Evolutionary conservation across 2,888 invertebrate species (phyloP).

Genomic region (Clitarchus hookeri): DNA sequence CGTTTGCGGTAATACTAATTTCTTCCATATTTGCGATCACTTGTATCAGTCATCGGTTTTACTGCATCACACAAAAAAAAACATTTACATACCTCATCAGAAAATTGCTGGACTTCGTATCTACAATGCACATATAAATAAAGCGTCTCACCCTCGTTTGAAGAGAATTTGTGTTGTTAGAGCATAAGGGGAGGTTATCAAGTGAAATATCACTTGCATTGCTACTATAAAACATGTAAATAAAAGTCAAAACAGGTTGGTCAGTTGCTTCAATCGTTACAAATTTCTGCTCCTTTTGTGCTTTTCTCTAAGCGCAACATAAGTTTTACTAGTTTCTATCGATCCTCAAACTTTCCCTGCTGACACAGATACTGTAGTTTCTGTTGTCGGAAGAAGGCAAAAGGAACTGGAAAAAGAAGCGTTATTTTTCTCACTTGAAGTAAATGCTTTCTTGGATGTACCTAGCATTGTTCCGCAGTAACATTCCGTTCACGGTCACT

Average conservation of each 20-base stretch:
- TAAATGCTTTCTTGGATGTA: neutral
- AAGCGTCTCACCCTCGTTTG: too few relatives aligned
- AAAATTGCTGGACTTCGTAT: too few relatives aligned
- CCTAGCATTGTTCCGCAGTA: neutral
- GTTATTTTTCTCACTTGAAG: neutral
- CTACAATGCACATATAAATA: too few relatives aligned
- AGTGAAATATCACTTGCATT: neutral
- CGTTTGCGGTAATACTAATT: too few relatives aligned
- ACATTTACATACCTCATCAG: too few relatives aligned
- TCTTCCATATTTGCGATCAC: too few relatives aligned
- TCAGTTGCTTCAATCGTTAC: neutral
- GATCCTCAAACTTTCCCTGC: neutral
- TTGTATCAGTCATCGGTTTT: too few relatives aligned
- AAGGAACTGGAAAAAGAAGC: neutral
- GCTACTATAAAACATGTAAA: neutral
- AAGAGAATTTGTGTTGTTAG: too few relatives aligned
- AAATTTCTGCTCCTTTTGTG: neutral
- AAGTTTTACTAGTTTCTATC: neutral
- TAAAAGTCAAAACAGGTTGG: neutral
- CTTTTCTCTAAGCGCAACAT: neutral
- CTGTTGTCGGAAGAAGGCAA: neutral
- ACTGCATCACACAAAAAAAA: too few relatives aligned
- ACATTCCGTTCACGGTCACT: neutral
- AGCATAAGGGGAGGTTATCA: neutral
- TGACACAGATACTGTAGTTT: neutral